Conservation (phyloP, 2,888 invertebrate genomes). For the Hirtodrosophila alboralis region DNA sequence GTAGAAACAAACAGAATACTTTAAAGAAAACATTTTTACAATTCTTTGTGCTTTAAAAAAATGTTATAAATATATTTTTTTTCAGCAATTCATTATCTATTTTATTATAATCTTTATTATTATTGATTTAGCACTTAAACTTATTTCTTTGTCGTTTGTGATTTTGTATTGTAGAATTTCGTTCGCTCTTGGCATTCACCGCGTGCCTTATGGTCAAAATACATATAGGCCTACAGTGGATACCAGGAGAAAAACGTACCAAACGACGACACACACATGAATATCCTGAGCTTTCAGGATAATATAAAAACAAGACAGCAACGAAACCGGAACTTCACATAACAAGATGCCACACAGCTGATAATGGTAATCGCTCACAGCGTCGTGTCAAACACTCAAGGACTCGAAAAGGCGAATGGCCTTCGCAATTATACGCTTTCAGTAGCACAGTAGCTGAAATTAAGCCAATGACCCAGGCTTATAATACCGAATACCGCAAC, state of each 20-base stretch:
- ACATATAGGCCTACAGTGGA: conserved; percentile 98
- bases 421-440: conserved; percentile 24
- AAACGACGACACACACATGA: conserved; percentile 34
- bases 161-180: conserved; percentile 83
- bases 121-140: conserved; percentile 7
- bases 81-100: too few relatives aligned
- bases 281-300: conserved; percentile 7
- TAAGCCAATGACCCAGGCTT: conserved; percentile 36
- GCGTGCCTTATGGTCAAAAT: conserved; percentile 98
- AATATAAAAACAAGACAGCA: background rate
- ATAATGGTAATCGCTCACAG: conserved; percentile 5
- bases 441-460: conserved; percentile 2
- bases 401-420: conserved; percentile 18
- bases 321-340: conserved; percentile 38
- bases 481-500: too few relatives aligned
- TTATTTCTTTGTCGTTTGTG: conserved; percentile 15
- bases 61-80: too few relatives aligned
- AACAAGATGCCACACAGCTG: conserved; percentile 51
- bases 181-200: conserved; percentile 99
- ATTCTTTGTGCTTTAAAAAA: too few relatives aligned
- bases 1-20: too few relatives aligned
- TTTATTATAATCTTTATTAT: too few relatives aligned
- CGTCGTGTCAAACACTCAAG: background rate
- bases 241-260: conserved; percentile 92
- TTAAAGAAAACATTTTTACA: too few relatives aligned